Base-by-base conservation (phyloP, 2,797 vertebrate genomes). In the Graptemys geographica region DNA sequence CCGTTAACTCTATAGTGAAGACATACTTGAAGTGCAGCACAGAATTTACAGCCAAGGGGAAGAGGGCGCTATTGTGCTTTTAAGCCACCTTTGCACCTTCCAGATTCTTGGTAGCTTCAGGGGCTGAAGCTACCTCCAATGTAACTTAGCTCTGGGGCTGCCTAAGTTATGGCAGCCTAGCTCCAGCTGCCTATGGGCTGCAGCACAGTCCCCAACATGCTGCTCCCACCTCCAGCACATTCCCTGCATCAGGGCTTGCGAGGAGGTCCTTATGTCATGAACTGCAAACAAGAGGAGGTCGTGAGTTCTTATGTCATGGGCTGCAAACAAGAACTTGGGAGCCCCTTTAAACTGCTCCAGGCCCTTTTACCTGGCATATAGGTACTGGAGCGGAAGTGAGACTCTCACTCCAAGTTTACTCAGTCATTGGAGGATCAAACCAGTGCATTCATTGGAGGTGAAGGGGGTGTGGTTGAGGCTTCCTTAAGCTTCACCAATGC, bases 291-390 rank as follows among this genome's bases (percentile, higher is more conserved):
- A 47, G 44, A 47, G 44, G 44, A 47, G 44, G 44, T 91, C 95
- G 27, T 94, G 94, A 96, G 92, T 93, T 93, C 87, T 90, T 84
- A 87, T 87, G 52, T 18, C 52, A 18, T 89, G 88, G 93, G 94
- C 2, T 0, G 56, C 88, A 94, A 92, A 78, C 94, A 93, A 97
- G 90, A 83, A 47, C 62, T 81, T 44, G 69, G 93, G 90, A 94
- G 59, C 74, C 92, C 18, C 62, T 94, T 95, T 91, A 95, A 93
- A 94, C 90, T 91, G 79, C 85, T 95, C 90, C 92, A 92, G 44
- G 23, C 52, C 1, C 95, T 28, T 28, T 28, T 59, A 12, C 28
- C 25, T 59, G 57, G 57, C 57, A 59, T 59, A 28, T 27, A 59
- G 11, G 57, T 19, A 27, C 11, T 59, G 27, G 28, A 59, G 57